Conservation (phyloP, 2,888 invertebrate genomes). For the Pseudococcus viburni region DNA sequence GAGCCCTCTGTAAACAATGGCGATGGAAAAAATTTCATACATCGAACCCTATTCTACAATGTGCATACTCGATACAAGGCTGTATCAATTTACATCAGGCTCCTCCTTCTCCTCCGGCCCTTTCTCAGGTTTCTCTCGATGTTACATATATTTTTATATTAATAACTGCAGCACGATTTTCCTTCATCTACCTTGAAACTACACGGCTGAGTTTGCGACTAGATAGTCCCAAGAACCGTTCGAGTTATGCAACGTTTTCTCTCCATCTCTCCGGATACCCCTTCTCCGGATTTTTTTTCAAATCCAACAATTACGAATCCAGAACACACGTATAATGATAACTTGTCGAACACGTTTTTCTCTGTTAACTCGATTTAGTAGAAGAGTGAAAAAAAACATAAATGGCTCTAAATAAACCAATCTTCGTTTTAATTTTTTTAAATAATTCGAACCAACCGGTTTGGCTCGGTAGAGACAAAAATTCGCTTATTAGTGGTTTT, state of each 20-base stretch:
- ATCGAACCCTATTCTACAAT: background rate
- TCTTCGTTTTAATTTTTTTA: conserved; percentile 31
- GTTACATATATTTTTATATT: conserved; percentile 4
- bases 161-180: conserved; percentile 41
- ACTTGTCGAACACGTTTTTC: conserved; percentile 44
- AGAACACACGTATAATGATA: conserved; percentile 35
- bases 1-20: background rate
- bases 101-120: background rate
- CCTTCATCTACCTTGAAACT: conserved; percentile 23
- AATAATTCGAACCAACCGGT: conserved; percentile 2
- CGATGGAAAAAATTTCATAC: background rate
- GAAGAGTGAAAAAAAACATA: conserved; percentile 24
- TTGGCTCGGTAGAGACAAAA: background rate
- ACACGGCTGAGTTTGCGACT: background rate
- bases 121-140: background rate
- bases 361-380: background rate
- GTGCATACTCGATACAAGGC: background rate
- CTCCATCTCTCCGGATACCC: background rate
- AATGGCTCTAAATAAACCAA: conserved; percentile 28
- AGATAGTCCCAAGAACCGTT: background rate
- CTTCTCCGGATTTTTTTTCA: background rate
- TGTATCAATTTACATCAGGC: conserved; percentile 11
- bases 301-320: conserved; percentile 41
- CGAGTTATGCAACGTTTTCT: conserved; percentile 29
- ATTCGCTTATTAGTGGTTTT: conserved; percentile 11